A percentile compares a stretch with the other conserved stretches of the same genome.
These are phyloP conservation scores for Drosophila kepulauana DNA, from an alignment of 1,140 invertebrate species.

Conservation along the genomic window DNA sequence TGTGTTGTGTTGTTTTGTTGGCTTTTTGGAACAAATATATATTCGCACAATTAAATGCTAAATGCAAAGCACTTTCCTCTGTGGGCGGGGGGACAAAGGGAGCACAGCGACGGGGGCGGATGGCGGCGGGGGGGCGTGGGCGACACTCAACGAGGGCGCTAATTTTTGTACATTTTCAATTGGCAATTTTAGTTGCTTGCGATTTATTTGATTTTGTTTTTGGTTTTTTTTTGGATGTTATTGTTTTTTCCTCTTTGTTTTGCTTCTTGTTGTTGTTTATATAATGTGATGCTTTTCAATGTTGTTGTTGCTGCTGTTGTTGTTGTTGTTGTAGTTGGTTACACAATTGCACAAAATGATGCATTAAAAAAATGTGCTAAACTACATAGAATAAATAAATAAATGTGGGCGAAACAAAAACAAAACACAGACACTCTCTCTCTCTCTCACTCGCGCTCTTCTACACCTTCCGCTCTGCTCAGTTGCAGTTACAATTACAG, in stretches of 20 bases:
- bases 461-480: constrained; percentile 1
- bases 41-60: constrained; percentile 77
- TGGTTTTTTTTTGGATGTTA: constrained; percentile 4
- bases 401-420: constrained; percentile 6
- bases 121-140: neutral
- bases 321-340: constrained; percentile 31
- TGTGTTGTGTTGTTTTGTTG: constrained; percentile 4
- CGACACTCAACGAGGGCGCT: constrained; percentile 30
- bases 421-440: neutral
- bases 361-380: constrained; percentile 7
- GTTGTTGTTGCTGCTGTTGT: constrained; percentile 33
- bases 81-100: neutral
- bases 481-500: constrained; percentile 22
- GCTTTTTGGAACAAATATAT: constrained; percentile 23
- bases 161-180: constrained; percentile 55
- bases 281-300: constrained; percentile 41
- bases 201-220: constrained; percentile 12
- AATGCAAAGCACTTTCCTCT: constrained; percentile 32
- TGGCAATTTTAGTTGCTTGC: constrained; percentile 36
- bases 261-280: constrained; percentile 34
- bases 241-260: constrained; percentile 18
- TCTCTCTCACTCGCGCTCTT: neutral
- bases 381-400: constrained; percentile 4
- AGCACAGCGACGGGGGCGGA: neutral
- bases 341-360: constrained; percentile 44